Evolutionary conservation across 2,888 invertebrate species (phyloP).

Genomic region (Clistopyga incitator): DNA sequence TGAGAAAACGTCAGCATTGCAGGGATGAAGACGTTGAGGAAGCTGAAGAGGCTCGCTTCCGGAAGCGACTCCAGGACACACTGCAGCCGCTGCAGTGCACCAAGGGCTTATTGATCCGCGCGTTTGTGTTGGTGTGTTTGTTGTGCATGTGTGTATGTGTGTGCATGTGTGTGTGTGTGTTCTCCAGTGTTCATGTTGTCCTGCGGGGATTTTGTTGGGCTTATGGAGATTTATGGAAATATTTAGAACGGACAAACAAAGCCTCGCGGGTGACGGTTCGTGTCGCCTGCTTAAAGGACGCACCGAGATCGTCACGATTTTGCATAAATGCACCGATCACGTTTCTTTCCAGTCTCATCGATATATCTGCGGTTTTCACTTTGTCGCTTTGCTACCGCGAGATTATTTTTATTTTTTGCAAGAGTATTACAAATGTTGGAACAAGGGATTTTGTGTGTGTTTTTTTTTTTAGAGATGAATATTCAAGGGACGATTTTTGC

Average conservation of each 20-base stretch:
- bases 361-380: neutral
- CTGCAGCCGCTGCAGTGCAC: neutral
- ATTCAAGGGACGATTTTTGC: no score
- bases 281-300: neutral
- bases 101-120: slow-evolving; percentile 69
- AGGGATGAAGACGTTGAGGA: slow-evolving; percentile 4
- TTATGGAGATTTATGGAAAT: slow-evolving; percentile 77
- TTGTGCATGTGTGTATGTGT: neutral
- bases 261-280: slow-evolving; percentile 47
- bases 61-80: neutral
- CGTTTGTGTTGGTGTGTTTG: slow-evolving; percentile 6
- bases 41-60: slow-evolving; percentile 7
- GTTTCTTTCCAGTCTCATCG: neutral
- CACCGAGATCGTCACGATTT: neutral
- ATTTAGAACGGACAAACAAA: slow-evolving; percentile 67
- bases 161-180: neutral
- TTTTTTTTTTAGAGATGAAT: no score
- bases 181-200: slow-evolving; percentile 53
- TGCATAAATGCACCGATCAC: neutral
- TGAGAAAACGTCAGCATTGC: neutral
- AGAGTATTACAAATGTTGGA: neutral
- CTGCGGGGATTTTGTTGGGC: slow-evolving; percentile 71
- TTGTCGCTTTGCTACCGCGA: neutral
- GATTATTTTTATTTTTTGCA: neutral
- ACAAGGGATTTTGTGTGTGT: no score